Evolutionary conservation across 2,888 invertebrate species (phyloP).

Genomic region (Polietes domitor): DNA sequence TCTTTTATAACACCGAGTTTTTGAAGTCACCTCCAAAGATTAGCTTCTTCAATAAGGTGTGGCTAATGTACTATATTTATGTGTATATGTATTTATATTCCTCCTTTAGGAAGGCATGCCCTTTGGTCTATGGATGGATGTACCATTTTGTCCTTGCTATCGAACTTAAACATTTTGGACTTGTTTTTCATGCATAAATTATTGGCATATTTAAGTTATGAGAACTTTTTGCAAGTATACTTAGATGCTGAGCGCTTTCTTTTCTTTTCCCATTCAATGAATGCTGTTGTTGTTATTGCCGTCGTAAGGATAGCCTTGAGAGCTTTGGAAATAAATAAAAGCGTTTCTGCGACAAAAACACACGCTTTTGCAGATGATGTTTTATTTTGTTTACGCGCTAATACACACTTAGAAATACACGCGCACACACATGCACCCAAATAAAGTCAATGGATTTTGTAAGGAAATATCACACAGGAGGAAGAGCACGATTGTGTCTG

Average conservation of each 20-base stretch:
- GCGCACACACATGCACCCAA: not conserved
- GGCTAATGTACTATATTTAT: too few species aligned
- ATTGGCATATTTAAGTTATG: not conserved
- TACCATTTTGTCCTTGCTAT: too few species aligned
- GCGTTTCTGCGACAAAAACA: constrained; percentile 38
- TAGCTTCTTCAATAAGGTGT: too few species aligned
- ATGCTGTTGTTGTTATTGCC: constrained; percentile 1
- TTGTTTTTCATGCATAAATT: constrained; percentile 8
- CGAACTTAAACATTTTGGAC: not conserved
- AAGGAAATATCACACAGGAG: not conserved
- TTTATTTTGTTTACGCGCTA: not conserved
- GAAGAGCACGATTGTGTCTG: not conserved
- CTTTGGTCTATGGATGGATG: too few species aligned
- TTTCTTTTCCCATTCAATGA: not conserved
- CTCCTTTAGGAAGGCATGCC: too few species aligned
- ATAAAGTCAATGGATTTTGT: too few species aligned
- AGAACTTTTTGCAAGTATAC: not conserved
- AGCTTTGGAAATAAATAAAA: constrained; percentile 15
- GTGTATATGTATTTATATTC: too few species aligned
- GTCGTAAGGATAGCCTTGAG: constrained; percentile 51
- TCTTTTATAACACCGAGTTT: too few species aligned
- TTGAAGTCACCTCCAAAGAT: too few species aligned
- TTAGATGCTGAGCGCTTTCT: not conserved
- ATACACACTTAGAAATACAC: not conserved
- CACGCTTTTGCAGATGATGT: not conserved